Base-by-base conservation (phyloP, 2,113 vertebrate genomes). In the Ptychochromis oligacanthus region DNA sequence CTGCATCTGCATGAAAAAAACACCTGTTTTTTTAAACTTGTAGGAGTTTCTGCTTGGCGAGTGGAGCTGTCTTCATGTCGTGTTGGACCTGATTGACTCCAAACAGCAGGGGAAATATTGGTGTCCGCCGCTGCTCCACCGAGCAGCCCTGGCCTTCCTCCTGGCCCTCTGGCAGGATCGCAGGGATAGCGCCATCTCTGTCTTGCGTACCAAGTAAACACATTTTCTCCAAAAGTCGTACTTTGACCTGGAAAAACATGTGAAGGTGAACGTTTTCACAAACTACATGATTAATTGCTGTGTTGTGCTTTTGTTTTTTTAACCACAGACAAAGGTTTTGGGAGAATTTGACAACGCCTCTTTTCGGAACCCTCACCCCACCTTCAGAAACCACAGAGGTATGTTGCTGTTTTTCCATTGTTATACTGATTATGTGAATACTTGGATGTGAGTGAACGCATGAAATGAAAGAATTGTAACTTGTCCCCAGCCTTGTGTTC, bases 81-180 rank as follows among this genome's bases (percentile, higher is more conserved):
- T 99, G 13, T 58, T 99, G 87, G 97, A 98, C 83, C 95, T 99
- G 82, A 97, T 98, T 0, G 97, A 99, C 87, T 97, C 96, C 70
- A 96, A 97, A 49, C 96, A 97, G 57, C 97, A 97, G 90, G 97
- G 97, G 36, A 95, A 96, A 34, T 98, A 98, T 46, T 99, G 97
- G 97, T 99, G 97, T 80, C 97, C 97, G 0, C 97, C 98, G 0
- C 95, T 98, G 28, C 93, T 99, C 58, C 98, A 99, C 83, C 96
- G 97, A 0, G 97, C 98, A 0, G 97, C 98, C 43, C 94, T 99
- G 2, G 97, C 97, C 83, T 99, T 99, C 92, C 96, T 99, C 31
- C 97, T 99, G 0, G 98, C 98, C 2, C 95, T 99, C 80, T 99
- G 98, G 98, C 98, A 99, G 94, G 98, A 99, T 90, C 97, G 98